Evolutionary conservation across 2,797 vertebrate species (phyloP).

Genomic region (Loris lydekkerianus): DNA sequence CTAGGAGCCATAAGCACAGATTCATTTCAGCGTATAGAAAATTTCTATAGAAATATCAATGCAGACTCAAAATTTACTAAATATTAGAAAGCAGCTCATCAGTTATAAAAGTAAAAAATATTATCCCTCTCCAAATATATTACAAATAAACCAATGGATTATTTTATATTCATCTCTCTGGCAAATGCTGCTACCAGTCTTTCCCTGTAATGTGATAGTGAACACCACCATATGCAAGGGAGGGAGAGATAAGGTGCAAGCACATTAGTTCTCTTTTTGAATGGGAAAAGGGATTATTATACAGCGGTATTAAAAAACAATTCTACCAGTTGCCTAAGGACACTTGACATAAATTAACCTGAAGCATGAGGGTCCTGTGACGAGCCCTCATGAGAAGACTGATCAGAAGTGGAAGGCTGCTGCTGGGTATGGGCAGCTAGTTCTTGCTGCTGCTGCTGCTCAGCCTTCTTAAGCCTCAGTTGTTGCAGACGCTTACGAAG

Average conservation of each 20-base stretch:
- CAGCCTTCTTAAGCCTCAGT: conserved; percentile 95
- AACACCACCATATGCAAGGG: conserved; percentile 80
- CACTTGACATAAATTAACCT: conserved; percentile 91
- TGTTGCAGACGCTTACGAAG: conserved; percentile 98
- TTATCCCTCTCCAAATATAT: background rate
- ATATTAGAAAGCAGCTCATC: conserved; percentile 35
- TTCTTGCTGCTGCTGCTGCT: conserved; percentile 95
- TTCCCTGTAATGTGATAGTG: conserved; percentile 68
- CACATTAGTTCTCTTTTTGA: conserved; percentile 73
- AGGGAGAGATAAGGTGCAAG: conserved; percentile 83
- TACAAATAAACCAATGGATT: background rate
- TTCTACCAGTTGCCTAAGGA: conserved; percentile 84
- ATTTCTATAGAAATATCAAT: conserved; percentile 49
- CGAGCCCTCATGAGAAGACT: conserved; percentile 90
- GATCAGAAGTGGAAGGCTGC: conserved; percentile 89
- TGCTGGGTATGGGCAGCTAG: conserved; percentile 88
- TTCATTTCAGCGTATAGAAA: conserved; percentile 18
- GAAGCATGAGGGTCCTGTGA: conserved; percentile 89
- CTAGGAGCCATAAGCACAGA: conserved; percentile 6
- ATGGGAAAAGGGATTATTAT: conserved; percentile 79
- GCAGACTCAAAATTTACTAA: conserved; percentile 7
- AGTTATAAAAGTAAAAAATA: conserved; percentile 27
- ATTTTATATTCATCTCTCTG: background rate
- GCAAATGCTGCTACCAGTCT: background rate
- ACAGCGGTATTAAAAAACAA: conserved; percentile 85